Percentiles rank a stretch among this genome's conserved stretches.
phyloP scores from a whole-genome alignment of 2,113 vertebrate genomes.

The Dermatemys mawii region DNA sequence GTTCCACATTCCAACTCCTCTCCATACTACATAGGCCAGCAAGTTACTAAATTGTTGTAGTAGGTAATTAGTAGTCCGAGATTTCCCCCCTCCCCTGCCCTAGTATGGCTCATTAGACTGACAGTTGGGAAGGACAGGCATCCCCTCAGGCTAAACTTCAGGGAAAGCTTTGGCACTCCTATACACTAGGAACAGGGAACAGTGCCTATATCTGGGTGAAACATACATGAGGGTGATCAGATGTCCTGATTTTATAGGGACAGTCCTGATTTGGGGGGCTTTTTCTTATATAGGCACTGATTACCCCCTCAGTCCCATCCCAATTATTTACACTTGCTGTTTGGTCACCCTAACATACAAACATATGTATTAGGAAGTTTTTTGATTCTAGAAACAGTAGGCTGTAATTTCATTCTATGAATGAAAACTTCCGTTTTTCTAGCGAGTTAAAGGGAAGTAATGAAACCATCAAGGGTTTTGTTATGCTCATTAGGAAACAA shows the following conservation, averaged over 20 bases:
- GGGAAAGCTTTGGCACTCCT: neutral
- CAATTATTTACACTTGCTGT: too few species aligned
- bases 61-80: neutral
- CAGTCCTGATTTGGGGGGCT: too few species aligned
- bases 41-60: neutral
- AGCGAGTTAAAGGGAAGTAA: neutral
- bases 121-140: neutral
- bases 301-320: too few species aligned
- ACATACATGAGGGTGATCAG: neutral
- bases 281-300: too few species aligned
- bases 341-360: too few species aligned
- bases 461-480: neutral
- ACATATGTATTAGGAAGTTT: neutral
- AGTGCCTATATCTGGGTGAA: neutral
- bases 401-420: neutral
- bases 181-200: neutral
- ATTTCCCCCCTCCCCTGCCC: neutral
- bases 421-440: neutral
- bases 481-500: neutral
- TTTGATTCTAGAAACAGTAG: neutral
- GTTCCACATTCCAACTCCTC: neutral
- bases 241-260: too few species aligned
- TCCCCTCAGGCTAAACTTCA: rapidly evolving
- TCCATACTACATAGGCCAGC: neutral
- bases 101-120: neutral